Evolutionary conservation across 2,113 vertebrate species (phyloP), one percentile per base, ranked within the genome.

Genomic region (Desmodus rotundus): DNA sequence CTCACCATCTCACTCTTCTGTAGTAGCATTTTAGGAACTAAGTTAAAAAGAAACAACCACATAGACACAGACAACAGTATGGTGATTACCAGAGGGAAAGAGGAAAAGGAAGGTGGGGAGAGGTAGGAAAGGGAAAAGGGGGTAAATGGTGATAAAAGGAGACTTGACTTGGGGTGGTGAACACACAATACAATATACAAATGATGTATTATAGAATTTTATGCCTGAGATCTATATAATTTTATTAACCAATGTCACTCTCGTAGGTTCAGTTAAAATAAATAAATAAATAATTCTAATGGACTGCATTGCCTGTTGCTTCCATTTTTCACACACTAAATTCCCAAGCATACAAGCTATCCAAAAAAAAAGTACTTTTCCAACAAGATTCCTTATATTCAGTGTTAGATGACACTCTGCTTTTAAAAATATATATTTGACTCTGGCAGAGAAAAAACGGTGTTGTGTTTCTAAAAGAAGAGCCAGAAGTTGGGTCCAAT

Each of bases 391-490:
- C 38, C 47, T 89, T 47, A 22, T 80, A 82, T 83, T 87, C 45
- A 24, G 61, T 87, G 26, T 33, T 93, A 26, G 22, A 43, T 67
- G 41, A 80, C 11, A 36, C 24, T 52, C 14, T 73, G 33, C 38
- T 31, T 80, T 93, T 22, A 72, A 47, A 74, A 76, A 45, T 28
- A 28, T 54, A 72, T 38, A 45, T 15, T 38, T 28, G 54, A 24
- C 9, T 15, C 26, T 43, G 11, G 41, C 68, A 94, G 77, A 89
- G 50, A 56, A 24, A 86, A 31, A 92, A 89, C 68, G 14, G 52
- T 92, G 93, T 19, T 67, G 85, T 74, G 10, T 88, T 95, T 43
- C 88, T 89, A 33, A 95, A 73, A 95, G 76, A 97, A 91, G 33
- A 70, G n/a, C 87, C 70, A 96, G 63, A 90, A 67, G 41, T 22